Evolutionary conservation across 2,888 invertebrate species (phyloP), one percentile per base, ranked within the genome.

Genomic region (Pterostichus niger): DNA sequence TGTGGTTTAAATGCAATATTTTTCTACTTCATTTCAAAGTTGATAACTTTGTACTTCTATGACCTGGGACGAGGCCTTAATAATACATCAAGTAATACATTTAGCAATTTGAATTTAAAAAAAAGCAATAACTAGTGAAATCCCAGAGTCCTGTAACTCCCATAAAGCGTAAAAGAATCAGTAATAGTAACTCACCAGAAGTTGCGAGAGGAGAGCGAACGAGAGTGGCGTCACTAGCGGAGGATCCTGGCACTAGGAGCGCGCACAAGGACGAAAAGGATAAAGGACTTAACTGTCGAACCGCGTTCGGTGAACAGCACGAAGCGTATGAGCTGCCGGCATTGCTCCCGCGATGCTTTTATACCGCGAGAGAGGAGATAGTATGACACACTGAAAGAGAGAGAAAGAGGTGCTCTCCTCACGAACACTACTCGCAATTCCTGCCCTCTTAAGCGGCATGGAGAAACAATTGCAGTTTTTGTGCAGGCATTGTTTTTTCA

Each of bases 321-420:
- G 44, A 54, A 40, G 15, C 56, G 76, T 76, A 13, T 76, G 76
- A 76, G 76, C 76, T 76, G n/a, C 54, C 56, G 76, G 54, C 76
- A 56, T 76, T 9, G 54, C 54, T 11, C 6, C 15, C 15, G 6
- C 33, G 9, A 11, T 6, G 54, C 76, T 76, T 76, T 76, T 76
- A 76, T 76, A 76, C 52, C 68, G 68, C 44, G 40, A 17, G 68
- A 68, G 40, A 44, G 68, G 17, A 71, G 44, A 71, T 13, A 13
- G 52, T 4, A n/a, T 13, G 52, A 52, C 24, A 17, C 24, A 17
- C 24, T 56, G 56, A 9, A 15, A 7, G 56, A 56, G 56, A 56
- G 56, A 56, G 56, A 56, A 13, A 17, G 68, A 71, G 68, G 17
- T 11, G 1, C 59, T 59, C 59, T 59, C 59, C 24, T 40, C 40